A percentile compares a stretch with the other conserved stretches of the same genome.
Evolutionary conservation across 2,113 vertebrate species (phyloP).

Genomic region (Hippopotamus amphibius): DNA sequence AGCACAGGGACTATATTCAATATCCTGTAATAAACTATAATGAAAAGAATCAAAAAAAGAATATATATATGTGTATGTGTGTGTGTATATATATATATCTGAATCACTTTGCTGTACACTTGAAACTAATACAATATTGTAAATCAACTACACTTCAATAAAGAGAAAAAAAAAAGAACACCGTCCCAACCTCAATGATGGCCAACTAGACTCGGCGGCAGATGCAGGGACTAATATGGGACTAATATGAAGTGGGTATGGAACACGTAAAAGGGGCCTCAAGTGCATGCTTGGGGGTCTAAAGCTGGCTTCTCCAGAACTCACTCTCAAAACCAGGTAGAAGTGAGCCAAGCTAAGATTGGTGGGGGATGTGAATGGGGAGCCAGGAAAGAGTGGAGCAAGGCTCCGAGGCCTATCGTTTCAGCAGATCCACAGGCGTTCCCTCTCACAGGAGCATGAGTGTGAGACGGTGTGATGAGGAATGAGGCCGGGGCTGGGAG

Average conservation of each 20-base stretch:
- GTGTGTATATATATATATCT: neutral
- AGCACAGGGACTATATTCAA: neutral
- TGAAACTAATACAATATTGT: neutral
- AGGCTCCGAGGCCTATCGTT: neutral
- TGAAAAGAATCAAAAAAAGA: neutral
- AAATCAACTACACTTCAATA: neutral
- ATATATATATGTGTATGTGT: neutral
- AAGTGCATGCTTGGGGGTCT: neutral
- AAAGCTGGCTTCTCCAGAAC: neutral
- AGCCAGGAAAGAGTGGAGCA: neutral
- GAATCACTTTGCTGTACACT: neutral
- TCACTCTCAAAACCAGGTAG: neutral
- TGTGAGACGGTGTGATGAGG: neutral
- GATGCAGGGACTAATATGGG: neutral
- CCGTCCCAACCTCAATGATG: neutral
- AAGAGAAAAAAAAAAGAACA: neutral
- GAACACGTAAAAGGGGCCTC: neutral
- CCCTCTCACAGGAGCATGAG: neutral
- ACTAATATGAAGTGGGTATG: neutral
- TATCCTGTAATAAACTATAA: neutral
- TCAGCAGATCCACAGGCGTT: neutral
- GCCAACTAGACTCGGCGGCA: neutral
- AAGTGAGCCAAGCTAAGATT: neutral
- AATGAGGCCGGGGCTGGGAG: neutral
- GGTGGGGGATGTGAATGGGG: neutral